phyloP scores from a whole-genome alignment of 2,888 invertebrate genomes.

The Drosophila affinis region DNA sequence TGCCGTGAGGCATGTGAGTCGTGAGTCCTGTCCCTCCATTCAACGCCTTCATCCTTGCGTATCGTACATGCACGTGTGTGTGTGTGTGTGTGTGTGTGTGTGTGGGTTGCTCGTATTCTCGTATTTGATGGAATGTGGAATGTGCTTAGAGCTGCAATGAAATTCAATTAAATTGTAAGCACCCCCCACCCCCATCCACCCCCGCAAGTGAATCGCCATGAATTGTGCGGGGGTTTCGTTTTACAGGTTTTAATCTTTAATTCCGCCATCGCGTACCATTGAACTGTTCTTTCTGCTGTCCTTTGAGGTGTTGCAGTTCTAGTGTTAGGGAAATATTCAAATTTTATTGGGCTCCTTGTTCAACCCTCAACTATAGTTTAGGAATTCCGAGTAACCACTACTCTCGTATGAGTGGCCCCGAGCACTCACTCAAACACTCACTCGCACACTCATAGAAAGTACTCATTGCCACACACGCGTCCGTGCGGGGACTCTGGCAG shows the following conservation, averaged over 20 bases:
- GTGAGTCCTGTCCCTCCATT: neutral
- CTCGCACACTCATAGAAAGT: conserved; percentile 1
- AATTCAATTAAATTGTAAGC: conserved; percentile 33
- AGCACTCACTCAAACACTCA: conserved; percentile 6
- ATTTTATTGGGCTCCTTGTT: neutral
- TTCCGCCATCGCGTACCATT: neutral
- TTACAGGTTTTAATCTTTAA: neutral
- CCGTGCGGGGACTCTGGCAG: conserved; percentile 60
- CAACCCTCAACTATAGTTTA: neutral
- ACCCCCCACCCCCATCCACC: neutral
- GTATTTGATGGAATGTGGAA: conserved; percentile 27
- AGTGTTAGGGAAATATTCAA: neutral
- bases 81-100: conserved; percentile 15
- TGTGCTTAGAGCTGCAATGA: conserved; percentile 24
- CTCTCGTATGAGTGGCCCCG: conserved; percentile 13
- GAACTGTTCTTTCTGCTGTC: too few relatives aligned
- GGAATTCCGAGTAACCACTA: conserved; percentile 23
- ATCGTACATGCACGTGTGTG: conserved; percentile 28
- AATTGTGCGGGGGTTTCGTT: conserved; percentile 6
- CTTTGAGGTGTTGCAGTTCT: neutral
- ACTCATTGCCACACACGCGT: conserved; percentile 28
- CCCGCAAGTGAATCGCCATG: conserved; percentile 18
- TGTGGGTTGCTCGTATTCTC: neutral
- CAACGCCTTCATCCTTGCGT: neutral
- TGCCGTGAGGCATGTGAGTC: conserved; percentile 48